Base-by-base conservation (phyloP, 2,888 invertebrate genomes). In the Pyrocoelia pectoralis region DNA sequence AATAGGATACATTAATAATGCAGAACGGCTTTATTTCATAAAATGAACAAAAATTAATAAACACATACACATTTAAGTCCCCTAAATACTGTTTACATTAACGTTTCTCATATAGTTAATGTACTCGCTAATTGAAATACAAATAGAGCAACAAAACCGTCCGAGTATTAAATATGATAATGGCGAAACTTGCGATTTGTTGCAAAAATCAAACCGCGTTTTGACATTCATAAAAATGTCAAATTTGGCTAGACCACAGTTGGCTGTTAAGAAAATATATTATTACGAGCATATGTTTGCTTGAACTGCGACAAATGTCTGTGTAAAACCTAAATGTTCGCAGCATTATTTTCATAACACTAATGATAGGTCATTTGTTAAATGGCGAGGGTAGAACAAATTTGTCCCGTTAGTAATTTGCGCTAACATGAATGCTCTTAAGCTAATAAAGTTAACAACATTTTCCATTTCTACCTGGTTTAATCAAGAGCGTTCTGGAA, bases 351-450 rank as follows among this genome's bases (percentile, higher is more conserved):
- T 60, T 60, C 29, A 60, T 60, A 40, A 48, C 60, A 29, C 19
- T 60, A 60, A 60, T 54, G 60, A 60, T 54, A 29, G 38, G 49
- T 54, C 53, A 54, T 60, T 60, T 60, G 54, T 60, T 60, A 60
- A 60, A 60, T 60, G 60, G 54, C 38, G 40, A 50, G 54, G 49
- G 54, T 50, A 54, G 29, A 60, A 49, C 54, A 49, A 60, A 60
- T 60, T 60, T 60, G 18, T 53, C 51, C 29, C 55, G 19, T 60
- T 60, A 54, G 48, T 48, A 54, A 48, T 60, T 55, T 49, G 40
- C 48, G 48, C 54, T 55, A 50, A 51, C 40, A 51, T 57, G 51
- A 57, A 57, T 41, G 50, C 51, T 51, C 50, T 40, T 40, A 56
- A 38, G 38, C 41, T 57, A 51, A 57, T 19, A 48, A 19, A 24